Evolutionary conservation across 2,888 invertebrate species (phyloP).

Genomic region (Zootermopsis nevadensis): DNA sequence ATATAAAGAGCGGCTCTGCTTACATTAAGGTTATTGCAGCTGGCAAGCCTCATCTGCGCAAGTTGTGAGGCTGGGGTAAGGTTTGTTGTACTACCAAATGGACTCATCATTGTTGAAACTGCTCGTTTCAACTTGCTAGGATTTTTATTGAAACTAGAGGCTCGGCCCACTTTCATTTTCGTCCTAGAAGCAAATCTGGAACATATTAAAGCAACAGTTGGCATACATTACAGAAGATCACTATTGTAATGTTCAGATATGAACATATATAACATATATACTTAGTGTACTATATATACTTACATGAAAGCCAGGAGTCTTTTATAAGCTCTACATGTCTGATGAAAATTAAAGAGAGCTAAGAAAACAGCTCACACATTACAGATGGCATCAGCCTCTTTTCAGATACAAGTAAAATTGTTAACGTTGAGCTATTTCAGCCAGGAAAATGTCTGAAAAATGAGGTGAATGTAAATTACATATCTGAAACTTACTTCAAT

Average conservation of each 20-base stretch:
- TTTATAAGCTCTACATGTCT: too few relatives aligned
- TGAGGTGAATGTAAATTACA: slow-evolving; percentile 48
- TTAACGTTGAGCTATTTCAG: too few relatives aligned
- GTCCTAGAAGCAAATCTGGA: slow-evolving; percentile 80
- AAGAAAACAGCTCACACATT: too few relatives aligned
- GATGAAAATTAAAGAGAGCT: too few relatives aligned
- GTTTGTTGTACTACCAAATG: slow-evolving; percentile 87
- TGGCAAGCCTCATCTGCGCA: slow-evolving; percentile 86
- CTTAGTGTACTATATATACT: too few relatives aligned
- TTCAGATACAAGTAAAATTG: too few relatives aligned
- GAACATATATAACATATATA: too few relatives aligned
- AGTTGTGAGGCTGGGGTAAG: slow-evolving; percentile 85
- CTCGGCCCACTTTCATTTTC: slow-evolving; percentile 89
- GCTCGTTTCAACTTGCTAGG: slow-evolving; percentile 93
- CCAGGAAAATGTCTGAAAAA: too few relatives aligned
- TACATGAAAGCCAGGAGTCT: too few relatives aligned
- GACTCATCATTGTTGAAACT: slow-evolving; percentile 94
- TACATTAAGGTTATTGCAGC: slow-evolving; percentile 88
- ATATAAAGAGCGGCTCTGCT: slow-evolving; percentile 60
- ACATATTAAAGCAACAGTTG: slow-evolving; percentile 46
- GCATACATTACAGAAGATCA: too few relatives aligned
- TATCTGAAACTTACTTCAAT: slow-evolving; percentile 81
- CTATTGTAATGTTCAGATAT: too few relatives aligned
- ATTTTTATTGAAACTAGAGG: slow-evolving; percentile 95
- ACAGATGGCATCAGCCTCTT: too few relatives aligned